Evolutionary conservation across 2,797 vertebrate genomes (phyloP), one percentile per base, ranked within the genome.

Genomic region (Rhinoraja longicauda): DNA sequence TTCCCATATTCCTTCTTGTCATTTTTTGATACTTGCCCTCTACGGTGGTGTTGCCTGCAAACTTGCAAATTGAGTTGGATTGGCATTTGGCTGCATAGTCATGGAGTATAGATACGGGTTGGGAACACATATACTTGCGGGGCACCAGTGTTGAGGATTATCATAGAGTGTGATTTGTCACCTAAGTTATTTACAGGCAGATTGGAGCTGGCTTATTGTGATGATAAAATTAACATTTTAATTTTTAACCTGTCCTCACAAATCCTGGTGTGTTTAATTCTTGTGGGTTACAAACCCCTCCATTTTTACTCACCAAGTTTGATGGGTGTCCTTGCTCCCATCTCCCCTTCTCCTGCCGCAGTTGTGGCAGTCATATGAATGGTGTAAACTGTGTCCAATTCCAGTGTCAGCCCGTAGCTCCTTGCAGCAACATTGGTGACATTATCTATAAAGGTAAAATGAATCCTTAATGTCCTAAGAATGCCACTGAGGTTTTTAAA

Each of bases 321-420:
- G 64, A 93, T 93, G 78, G 59, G 8, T 17, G 0, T 1, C 39
- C 93, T 45, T 93, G 62, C 94, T 93, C 97, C 96, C 0, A 36
- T 93, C 0, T 94, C 95, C 0, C 95, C 96, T 70, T 96, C 96
- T 92, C 96, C 96, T 0, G 95, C 96, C 1, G 64, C 94, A 73
- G 95, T 95, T 79, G 96, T 96, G 0, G 95, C 96, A 0, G 95
- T 96, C 93, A 97, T 77, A 93, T 95, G 93, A 29, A 96, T 82
- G 53, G 39, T 93, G 92, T 93, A 90, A 64, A 73, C 70, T n/a
- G 95, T 93, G 59, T 92, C 0, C 19, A 94, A 94, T 17, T 95
- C 94, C 78, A 95, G 95, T 86, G 94, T 95, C 70, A 97, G 93
- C 94, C 94, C 94, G 76, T 72, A 93, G 84, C 88, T 93, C 93